Evolutionary conservation across 2,797 vertebrate species (phyloP).

Genomic region (Alcedo atthis): DNA sequence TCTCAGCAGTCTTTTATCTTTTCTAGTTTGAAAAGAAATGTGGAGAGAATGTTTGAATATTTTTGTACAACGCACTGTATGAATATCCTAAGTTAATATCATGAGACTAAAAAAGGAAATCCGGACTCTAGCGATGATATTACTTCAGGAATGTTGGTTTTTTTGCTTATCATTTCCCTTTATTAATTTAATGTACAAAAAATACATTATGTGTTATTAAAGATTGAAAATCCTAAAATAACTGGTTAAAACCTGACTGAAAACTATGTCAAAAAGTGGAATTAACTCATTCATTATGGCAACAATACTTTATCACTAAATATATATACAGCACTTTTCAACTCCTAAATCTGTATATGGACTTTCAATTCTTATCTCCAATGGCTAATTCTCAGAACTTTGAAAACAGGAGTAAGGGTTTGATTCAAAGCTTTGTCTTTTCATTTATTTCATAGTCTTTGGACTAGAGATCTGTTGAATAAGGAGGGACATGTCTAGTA

Average conservation of each 20-base stretch:
- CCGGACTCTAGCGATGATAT: neutral
- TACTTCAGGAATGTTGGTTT: neutral
- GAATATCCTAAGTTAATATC: neutral
- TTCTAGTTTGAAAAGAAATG: neutral
- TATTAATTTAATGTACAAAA: neutral
- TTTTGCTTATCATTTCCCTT: neutral
- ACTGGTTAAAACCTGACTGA: neutral
- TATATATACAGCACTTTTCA: neutral
- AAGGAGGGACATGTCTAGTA: fast-evolving
- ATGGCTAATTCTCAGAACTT: neutral
- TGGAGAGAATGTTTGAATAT: neutral
- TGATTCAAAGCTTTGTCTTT: neutral
- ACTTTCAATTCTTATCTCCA: neutral
- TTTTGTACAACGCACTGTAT: neutral
- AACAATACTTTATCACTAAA: neutral
- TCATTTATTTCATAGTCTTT: neutral
- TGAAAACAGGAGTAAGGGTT: neutral
- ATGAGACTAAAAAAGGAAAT: neutral
- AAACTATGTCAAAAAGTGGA: neutral
- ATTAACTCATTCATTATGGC: neutral
- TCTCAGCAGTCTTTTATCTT: neutral
- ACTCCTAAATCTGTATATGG: neutral
- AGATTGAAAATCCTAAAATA: neutral
- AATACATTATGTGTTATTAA: neutral
- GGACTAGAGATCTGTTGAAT: neutral